Conservation (phyloP, 2,888 invertebrate genomes). For the Drosophila nigricruria region DNA sequence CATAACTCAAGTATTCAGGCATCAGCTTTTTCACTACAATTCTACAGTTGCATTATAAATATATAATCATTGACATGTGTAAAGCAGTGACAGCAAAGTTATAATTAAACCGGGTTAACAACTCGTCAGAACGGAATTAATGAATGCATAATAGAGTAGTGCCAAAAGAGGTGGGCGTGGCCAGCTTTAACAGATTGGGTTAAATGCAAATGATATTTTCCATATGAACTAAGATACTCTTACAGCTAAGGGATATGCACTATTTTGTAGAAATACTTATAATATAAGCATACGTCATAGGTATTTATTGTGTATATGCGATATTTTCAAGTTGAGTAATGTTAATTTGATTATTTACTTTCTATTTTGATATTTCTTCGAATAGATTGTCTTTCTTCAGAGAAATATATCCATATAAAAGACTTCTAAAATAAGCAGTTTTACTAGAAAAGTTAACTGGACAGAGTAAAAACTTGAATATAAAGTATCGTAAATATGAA, state of each 20-base stretch:
- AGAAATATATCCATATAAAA: too few relatives aligned
- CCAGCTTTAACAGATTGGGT: not conserved
- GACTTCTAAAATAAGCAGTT: too few relatives aligned
- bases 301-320: too few relatives aligned
- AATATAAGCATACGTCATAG: too few relatives aligned
- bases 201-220: not conserved
- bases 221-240: not conserved
- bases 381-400: too few relatives aligned
- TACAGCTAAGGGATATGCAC: not conserved
- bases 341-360: too few relatives aligned
- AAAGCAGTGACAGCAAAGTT: conserved; percentile 16
- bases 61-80: conserved; percentile 19
- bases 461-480: too few relatives aligned
- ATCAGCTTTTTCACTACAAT: not conserved
- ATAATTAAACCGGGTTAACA: conserved; percentile 1
- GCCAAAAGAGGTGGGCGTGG: not conserved
- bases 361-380: too few relatives aligned
- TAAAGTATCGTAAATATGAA: too few relatives aligned
- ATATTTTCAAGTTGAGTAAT: too few relatives aligned
- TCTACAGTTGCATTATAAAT: conserved; percentile 17
- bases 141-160: not conserved
- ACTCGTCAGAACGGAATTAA: not conserved
- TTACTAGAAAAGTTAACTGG: too few relatives aligned
- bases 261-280: not conserved
- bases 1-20: conserved; percentile 36